These are phyloP conservation scores for Agrilus mali DNA, from an alignment of 2,888 invertebrate genomes.

Conservation along the genomic window DNA sequence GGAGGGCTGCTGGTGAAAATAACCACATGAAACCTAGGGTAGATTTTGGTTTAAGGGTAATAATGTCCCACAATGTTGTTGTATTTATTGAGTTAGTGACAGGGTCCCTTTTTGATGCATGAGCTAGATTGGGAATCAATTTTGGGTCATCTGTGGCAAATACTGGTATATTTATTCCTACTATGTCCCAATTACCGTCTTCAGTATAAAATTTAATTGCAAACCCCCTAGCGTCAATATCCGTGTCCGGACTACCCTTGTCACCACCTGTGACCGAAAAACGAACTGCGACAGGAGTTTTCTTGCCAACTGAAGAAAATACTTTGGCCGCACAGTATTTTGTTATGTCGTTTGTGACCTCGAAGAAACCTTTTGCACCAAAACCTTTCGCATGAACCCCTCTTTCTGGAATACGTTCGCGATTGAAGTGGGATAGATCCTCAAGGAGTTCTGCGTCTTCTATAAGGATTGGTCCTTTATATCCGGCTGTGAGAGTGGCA, in stretches of 20 bases:
- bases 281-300: slow-evolving; percentile 61
- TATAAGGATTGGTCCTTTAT: slow-evolving; percentile 71
- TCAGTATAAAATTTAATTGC: slow-evolving; percentile 86
- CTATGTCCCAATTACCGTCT: slow-evolving; percentile 91
- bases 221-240: slow-evolving; percentile 83
- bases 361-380: slow-evolving; percentile 73
- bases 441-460: slow-evolving; percentile 74
- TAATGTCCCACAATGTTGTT: slow-evolving; percentile 92
- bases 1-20: slow-evolving; percentile 84
- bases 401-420: slow-evolving; percentile 90
- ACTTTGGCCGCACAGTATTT: slow-evolving; percentile 68
- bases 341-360: too few relatives aligned
- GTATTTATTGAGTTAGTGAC: slow-evolving; percentile 75
- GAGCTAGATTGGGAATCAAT: slow-evolving; percentile 88
- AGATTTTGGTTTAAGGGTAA: slow-evolving; percentile 74
- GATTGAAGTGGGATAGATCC: slow-evolving; percentile 69
- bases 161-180: slow-evolving; percentile 85
- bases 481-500: slow-evolving; percentile 71
- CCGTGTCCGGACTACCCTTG: slow-evolving; percentile 81
- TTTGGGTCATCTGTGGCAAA: slow-evolving; percentile 85
- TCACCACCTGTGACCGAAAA: slow-evolving; percentile 84
- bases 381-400: slow-evolving; percentile 95
- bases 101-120: slow-evolving; percentile 93
- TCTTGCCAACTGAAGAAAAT: slow-evolving; percentile 70
- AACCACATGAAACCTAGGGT: slow-evolving; percentile 73